Evolutionary conservation across 37 sponge, comb jelly and placozoan species (phyloP), one percentile per base, ranked within the genome.

Genomic region (Aplysina aerophoba): DNA sequence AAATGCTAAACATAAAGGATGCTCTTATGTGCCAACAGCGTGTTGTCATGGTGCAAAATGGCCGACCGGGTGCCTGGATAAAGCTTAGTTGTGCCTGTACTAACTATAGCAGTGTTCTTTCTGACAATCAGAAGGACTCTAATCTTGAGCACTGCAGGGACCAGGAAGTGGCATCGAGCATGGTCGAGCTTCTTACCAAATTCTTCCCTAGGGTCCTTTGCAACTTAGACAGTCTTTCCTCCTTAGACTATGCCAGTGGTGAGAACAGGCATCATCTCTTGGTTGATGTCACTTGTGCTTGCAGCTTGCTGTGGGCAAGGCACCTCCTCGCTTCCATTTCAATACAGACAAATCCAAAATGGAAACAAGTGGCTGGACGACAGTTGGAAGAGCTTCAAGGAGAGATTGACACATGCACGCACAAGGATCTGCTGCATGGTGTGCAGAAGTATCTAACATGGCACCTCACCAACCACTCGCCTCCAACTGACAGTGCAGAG

Each of bases 221-320:
- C 13, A 24, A 1, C 53, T 44, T 44, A 8, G 50, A 44, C 50
- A 44, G 50, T 44, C 50, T 44, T 8, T 44, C 50, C 50, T 44
- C 50, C 8, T 3, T 44, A 8, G 50, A 44, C 6, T 11, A 8
- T 44, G 50, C 8, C 8, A 8, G 50, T 8, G 8, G 50, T 44
- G 50, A 44, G 50, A 44, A 8, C 8, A 75, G n/a, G 8, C 44
- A 75, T 19, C 4, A 4, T 19, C 22, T 6, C 12, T 15, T 75
- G 78, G 8, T 31, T n/a, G 78, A 75, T 4, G n/a, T 40, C 6
- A 54, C 39, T 40, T n/a, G 8, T 12, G 78, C 16, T 14, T 75
- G 78, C 14, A 40, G 78, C 41, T 16, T 75, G 53, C 53, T 75
- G 44, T 75, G 78, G 78, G 40, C 78, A 40, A 38, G 25, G 12